Base-by-base conservation (phyloP, 2,888 invertebrate species). In the Stegophylla sp. region DNA sequence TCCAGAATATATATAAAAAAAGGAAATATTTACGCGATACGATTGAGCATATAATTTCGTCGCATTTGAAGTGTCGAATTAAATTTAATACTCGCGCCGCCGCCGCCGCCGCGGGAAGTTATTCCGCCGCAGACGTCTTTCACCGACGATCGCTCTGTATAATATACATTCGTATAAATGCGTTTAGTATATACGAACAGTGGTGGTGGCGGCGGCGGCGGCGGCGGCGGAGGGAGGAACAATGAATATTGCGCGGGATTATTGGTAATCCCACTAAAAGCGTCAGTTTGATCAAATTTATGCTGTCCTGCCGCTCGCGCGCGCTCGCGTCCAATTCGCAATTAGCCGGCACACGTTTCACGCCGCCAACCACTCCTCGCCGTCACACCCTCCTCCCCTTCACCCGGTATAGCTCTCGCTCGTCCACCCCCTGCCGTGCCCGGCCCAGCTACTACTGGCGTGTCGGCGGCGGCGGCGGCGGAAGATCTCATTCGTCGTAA, bases 251-350 rank as follows among this genome's bases (percentile, higher is more conserved):
- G 71, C 69, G 61, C 79, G 71, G 79, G 79, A 79, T 79, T 79
- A 79, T 79, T 79, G 79, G 79, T 79, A 79, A 79, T 79, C 79
- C 79, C 79, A 71, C 79, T 79, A 79, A 79, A 79, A 79, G 79
- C 79, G 79, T 79, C 79, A 79, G 79, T 79, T 79, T 79, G 79
- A 79, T 79, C 79, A 79, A 79, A 79, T 79, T 79, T 79, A 79
- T 79, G 79, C 71, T 79, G 79, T 61, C 79, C 79, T n/a, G n/a
- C n/a, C n/a, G n/a, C n/a, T n/a, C n/a, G n/a, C n/a, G n/a, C 79
- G 71, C 79, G 53, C 75, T 53, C 64, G 75, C 64, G 79, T 79
- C 79, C 79, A 51, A 79, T 71, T 79, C 79, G 71, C 79, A 79
- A 79, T 79, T 79, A 79, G 79, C 79, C 79, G 79, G 61, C 79